Evolutionary conservation across 1,140 invertebrate genomes (phyloP).

Genomic region (Bradysia coprophila): DNA sequence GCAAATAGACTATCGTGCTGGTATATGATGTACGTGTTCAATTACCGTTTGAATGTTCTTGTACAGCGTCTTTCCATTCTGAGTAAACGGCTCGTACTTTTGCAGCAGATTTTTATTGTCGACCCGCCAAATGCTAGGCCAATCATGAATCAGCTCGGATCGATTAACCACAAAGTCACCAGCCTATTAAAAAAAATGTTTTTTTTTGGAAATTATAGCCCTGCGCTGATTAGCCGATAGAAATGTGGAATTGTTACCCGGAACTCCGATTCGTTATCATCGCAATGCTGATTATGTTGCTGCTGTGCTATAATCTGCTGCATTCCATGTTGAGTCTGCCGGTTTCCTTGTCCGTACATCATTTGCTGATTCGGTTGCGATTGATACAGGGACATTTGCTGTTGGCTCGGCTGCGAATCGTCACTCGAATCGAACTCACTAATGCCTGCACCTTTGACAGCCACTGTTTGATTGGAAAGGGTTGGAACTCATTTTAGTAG

Average conservation of each 20-base stretch:
- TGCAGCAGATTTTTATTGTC: constrained; percentile 72
- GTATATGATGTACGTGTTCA: no score
- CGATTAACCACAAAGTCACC: constrained; percentile 72
- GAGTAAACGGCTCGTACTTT: constrained; percentile 67
- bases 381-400: background rate
- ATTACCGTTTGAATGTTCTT: constrained; percentile 73
- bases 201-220: background rate
- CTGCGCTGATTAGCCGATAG: no score
- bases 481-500: no score
- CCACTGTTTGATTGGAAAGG: no score
- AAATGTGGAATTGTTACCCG: no score
- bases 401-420: background rate
- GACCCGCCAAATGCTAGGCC: constrained; percentile 69
- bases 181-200: constrained; percentile 31
- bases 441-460: background rate
- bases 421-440: background rate
- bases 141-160: constrained; percentile 50
- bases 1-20: no score
- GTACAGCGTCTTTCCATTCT: constrained; percentile 63
- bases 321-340: no score
- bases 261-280: no score
- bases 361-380: background rate
- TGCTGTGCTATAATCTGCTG: background rate
- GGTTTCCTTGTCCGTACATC: no score
- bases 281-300: no score